phyloP scores from a whole-genome alignment of 2,888 invertebrate genomes.

The Drosophila hamatofila region DNA sequence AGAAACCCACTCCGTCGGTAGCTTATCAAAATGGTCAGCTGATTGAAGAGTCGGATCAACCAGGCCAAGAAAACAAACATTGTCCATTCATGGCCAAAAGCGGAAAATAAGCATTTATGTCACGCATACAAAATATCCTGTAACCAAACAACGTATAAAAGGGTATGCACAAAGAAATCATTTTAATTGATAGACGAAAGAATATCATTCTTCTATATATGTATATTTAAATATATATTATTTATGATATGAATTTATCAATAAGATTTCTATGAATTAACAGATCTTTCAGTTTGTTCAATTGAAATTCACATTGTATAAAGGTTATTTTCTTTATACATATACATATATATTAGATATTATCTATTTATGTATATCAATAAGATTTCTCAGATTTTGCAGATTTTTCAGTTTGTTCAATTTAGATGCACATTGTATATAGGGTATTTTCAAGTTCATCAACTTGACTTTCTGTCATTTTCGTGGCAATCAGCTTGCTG shows the following conservation, averaged over 20 bases:
- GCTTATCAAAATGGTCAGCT: slow-evolving; percentile 30
- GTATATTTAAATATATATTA: not conserved
- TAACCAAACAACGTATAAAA: not conserved
- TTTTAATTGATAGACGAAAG: not conserved
- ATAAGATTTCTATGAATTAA: not conserved
- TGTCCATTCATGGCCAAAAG: slow-evolving; percentile 57
- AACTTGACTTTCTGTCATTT: not conserved
- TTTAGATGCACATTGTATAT: not conserved
- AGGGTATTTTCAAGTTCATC: slow-evolving; percentile 26
- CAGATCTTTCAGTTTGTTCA: not conserved
- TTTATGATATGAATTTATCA: too few relatives aligned
- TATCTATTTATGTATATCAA: too few relatives aligned
- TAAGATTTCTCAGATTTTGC: not conserved
- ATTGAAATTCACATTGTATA: not conserved
- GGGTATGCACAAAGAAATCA: slow-evolving; percentile 8
- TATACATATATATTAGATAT: not conserved
- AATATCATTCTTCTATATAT: not conserved
- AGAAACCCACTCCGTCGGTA: slow-evolving; percentile 1
- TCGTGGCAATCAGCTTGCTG: slow-evolving; percentile 45
- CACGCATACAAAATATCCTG: slow-evolving; percentile 33
- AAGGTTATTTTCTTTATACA: slow-evolving; percentile 27
- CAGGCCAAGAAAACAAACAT: slow-evolving; percentile 54
- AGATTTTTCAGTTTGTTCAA: not conserved
- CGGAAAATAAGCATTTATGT: slow-evolving; percentile 26
- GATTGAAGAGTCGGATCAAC: slow-evolving; percentile 41